Evolutionary conservation across 2,113 vertebrate genomes (phyloP), one percentile per base, ranked within the genome.

Genomic region (Himantopus leucocephalus): DNA sequence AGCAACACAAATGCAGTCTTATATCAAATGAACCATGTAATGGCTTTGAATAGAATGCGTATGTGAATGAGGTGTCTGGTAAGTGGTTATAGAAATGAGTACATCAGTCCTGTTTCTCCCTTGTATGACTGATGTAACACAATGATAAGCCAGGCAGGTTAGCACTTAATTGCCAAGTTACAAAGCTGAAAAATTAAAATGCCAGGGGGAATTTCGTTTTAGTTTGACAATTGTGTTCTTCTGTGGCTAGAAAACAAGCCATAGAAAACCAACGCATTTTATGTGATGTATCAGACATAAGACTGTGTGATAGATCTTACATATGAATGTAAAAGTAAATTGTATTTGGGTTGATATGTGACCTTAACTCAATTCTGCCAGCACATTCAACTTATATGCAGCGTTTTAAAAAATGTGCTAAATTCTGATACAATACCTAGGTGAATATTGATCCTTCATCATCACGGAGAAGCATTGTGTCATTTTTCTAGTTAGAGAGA

Each of bases 171-270:
- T 79, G 62, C 34, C 80, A 93, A 43, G 45, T 68, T 84, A 47
- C 35, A 84, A 90, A 68, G 43, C 34, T 74, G 77, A 96, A 60
- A 85, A 82, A 77, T 72, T 64, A 92, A 96, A 92, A 90, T 68
- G 24, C 62, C 50, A 45, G 17, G 29, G 39, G 72, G 45, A 72
- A 52, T 73, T 89, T 94, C 0, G 39, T 74, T 94, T 85, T 20
- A 24, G 30, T 43, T 76, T 89, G 76, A 89, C 23, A 81, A 53
- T n/a, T 70, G 18, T 81, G 47, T 35, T 71, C 32, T 47, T 90
- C 63, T 83, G 55, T 71, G 56, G 13, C 10, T 67, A 30, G 20
- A 47, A 88, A 84, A 71, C 22, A 76, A 78, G 24, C 19, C 3
- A 3, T 0, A 37, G 47, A 37, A 76, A 66, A 47, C 0, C n/a